phyloP scores from a whole-genome alignment of 2,113 vertebrate species.

The Typhlomys cinereus region DNA sequence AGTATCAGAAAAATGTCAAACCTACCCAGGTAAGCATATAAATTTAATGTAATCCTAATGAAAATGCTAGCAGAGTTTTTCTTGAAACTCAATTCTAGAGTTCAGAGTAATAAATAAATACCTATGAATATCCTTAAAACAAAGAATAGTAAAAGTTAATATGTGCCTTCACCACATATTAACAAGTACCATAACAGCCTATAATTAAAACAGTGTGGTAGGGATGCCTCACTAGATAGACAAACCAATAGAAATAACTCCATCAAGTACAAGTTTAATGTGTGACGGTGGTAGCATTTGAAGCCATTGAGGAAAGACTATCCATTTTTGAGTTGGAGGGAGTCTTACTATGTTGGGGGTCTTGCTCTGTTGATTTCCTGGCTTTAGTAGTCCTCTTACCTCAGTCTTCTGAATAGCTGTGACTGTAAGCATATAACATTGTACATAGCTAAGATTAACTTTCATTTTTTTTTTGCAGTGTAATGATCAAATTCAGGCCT shows the following conservation, averaged over 20 bases:
- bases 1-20: background rate
- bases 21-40: background rate
- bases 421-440: no score
- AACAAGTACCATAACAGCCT: background rate
- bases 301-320: no score
- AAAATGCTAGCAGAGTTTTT: background rate
- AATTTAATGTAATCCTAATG: background rate
- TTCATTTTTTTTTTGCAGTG: background rate
- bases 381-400: no score
- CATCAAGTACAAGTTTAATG: background rate
- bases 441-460: background rate
- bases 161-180: background rate
- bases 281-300: no score
- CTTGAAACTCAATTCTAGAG: background rate
- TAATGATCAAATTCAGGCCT: background rate
- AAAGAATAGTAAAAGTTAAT: background rate
- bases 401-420: background rate
- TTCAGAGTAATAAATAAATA: background rate
- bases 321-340: no score
- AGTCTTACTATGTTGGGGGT: no score
- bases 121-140: background rate
- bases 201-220: background rate
- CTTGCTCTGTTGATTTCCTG: no score
- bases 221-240: background rate
- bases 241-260: background rate